Conservation (phyloP, 1,140 invertebrate species). For the Megalopta genalis region DNA sequence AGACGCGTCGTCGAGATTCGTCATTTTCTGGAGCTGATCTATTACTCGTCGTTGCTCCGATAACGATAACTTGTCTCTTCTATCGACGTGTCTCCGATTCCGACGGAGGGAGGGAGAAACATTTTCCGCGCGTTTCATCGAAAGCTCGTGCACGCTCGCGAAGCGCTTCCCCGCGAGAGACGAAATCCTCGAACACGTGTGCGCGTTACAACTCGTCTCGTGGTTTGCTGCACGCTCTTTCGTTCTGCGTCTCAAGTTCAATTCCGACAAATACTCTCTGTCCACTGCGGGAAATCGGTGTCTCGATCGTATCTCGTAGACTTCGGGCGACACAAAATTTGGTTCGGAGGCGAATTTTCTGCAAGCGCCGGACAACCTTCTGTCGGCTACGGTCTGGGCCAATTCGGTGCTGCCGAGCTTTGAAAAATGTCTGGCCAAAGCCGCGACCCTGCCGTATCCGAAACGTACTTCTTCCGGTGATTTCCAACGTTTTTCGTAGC, state of each 20-base stretch:
- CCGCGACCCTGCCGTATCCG: conserved; percentile 82
- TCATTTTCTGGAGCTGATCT: conserved; percentile 82
- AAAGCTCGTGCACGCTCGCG: too few species aligned
- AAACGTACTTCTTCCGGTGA: conserved; percentile 83
- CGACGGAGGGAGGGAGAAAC: neutral
- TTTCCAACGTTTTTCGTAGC: conserved; percentile 81
- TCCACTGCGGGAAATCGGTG: neutral
- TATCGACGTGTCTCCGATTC: neutral
- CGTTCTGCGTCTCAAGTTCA: conserved; percentile 18
- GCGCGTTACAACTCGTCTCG: too few species aligned
- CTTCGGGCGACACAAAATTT: conserved; percentile 68
- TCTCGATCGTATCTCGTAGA: neutral
- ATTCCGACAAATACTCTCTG: conserved; percentile 39
- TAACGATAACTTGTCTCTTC: conserved; percentile 73
- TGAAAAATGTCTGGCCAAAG: conserved; percentile 83
- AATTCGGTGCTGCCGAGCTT: conserved; percentile 77
- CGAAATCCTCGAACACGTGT: too few species aligned
- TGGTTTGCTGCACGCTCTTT: too few species aligned
- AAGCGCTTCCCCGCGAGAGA: too few species aligned
- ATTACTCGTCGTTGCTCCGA: conserved; percentile 81
- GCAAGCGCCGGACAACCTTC: conserved; percentile 48
- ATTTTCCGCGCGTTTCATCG: too few species aligned
- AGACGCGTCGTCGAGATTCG: conserved; percentile 77
- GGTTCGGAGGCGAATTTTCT: conserved; percentile 75
- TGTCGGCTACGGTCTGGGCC: conserved; percentile 51